These are phyloP conservation scores for Plodia interpunctella DNA, from an alignment of 1,140 invertebrate species.

Conservation along the genomic window DNA sequence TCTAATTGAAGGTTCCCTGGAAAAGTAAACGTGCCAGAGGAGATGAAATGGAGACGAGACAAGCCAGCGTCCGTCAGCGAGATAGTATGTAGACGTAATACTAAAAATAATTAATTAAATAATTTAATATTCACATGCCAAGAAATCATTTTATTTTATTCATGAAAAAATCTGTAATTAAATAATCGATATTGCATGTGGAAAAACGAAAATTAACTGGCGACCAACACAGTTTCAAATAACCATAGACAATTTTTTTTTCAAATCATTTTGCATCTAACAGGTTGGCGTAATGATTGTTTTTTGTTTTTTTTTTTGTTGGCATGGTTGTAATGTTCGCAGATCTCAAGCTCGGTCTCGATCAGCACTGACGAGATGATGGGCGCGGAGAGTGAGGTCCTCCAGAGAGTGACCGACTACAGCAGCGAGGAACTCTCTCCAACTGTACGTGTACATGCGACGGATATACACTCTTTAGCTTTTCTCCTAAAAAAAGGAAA, in stretches of 20 bases:
- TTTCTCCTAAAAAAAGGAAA: no score
- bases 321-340: not conserved
- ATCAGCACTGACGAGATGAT: conserved; percentile 20
- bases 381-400: conserved; percentile 47
- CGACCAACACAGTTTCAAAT: no score
- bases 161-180: no score
- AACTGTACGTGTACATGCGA: conserved; percentile 32
- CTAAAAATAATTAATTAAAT: not conserved
- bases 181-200: no score
- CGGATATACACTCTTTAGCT: no score
- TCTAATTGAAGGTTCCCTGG: conserved; percentile 43
- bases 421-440: conserved; percentile 31
- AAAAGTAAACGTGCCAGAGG: conserved; percentile 36
- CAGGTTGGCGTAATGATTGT: not conserved
- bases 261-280: no score
- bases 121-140: no score
- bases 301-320: not conserved
- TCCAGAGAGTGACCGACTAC: conserved; percentile 58
- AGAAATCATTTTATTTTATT: no score
- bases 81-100: not conserved
- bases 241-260: no score
- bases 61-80: not conserved
- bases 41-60: conserved; percentile 8
- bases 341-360: conserved; percentile 20
- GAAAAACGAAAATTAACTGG: no score